Evolutionary conservation across 2,888 invertebrate species (phyloP), one percentile per base, ranked within the genome.

Genomic region (Rosalia funebris): DNA sequence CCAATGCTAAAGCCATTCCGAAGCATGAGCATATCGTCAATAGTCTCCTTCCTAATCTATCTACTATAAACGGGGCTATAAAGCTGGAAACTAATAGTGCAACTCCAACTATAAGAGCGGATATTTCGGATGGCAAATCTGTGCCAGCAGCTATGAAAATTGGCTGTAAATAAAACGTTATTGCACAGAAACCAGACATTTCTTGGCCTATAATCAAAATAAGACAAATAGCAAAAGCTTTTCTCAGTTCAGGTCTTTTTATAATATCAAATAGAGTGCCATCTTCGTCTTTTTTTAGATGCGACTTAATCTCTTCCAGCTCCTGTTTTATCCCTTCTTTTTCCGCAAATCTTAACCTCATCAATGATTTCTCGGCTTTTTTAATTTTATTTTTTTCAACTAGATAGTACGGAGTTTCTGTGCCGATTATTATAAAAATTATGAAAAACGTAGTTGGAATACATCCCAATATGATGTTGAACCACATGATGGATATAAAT

Each of bases 361-460:
- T 82, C 66, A 95, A 79, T 10, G 91, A 83, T 0, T 82, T 78
- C 0, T 87, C 79, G 0, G 94, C 94, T 0, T 89, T 86, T 0
- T 85, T 80, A 0, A 79, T 79, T 54, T 84, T 79, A 3, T 88
- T 85, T 78, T 88, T 85, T 20, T 81, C 80, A 1, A 91, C 80
- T 25, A 87, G 83, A 71, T 86, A 90, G 57, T 89, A 87, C 0
- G 95, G 95, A 0, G 91, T 89, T 75, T 95, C 95, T n/a, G 62
- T 55, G 0, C 54, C 67, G 12, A 65, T 1, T 0, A 93, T 92
- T 85, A 92, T 88, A 66, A 88, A 87, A 73, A 88, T 84, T 77
- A 91, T 88, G 53, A 74, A 70, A 16, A 79, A 64, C 9, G 83
- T 44, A 4, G 83, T 69, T 0, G 86, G 83, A 9, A 85, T 66